Base-by-base conservation (phyloP, 2,888 invertebrate genomes). In the Microctonus hyperodae region DNA sequence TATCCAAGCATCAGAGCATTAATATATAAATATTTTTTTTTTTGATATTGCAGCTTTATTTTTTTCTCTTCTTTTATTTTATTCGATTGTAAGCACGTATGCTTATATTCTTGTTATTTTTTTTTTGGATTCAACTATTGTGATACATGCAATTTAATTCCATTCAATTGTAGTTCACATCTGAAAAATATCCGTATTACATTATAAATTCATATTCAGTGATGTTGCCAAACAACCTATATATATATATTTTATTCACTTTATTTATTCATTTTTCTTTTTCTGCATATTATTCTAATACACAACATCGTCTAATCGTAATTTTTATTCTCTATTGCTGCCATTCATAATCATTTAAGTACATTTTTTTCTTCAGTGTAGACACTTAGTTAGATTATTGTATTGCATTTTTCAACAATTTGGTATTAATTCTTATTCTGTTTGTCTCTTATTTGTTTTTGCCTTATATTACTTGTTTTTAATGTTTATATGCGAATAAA, bases 201-300 rank as follows among this genome's bases (percentile, higher is more conserved):
- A 59, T 65, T 65, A 71, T 64, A 69, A 72, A 72, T 71, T 71
- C 65, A 71, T 72, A 68, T 69, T 66, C 59, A 75, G 75, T 74
- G 75, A 77, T 77, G 76, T 75, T 74, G 75, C 76, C 77, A 77
- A 79, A 78, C 76, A 75, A 78, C 76, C 75, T 76, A n/a, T n/a
- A n/a, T n/a, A 77, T 77, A 75, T 76, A 78, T 77, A 76, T 40
- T 78, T 67, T 76, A 72, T 74, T 74, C 70, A 72, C 74, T 73
- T 71, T 71, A 59, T 56, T 64, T 67, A 48, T 59, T 48, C 16
- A 48, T 59, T 67, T 68, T 72, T 73, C 40, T 53, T 78, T 75
- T 72, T 74, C 25, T 71, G 59, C 70, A 63, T 63, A 66, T 68
- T 51, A 66, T 61, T 68, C 66, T 73, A 70, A 64, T 69, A 70